Evolutionary conservation across 2,888 invertebrate genomes (phyloP), one percentile per base, ranked within the genome.

Genomic region (Diabrotica balteata): DNA sequence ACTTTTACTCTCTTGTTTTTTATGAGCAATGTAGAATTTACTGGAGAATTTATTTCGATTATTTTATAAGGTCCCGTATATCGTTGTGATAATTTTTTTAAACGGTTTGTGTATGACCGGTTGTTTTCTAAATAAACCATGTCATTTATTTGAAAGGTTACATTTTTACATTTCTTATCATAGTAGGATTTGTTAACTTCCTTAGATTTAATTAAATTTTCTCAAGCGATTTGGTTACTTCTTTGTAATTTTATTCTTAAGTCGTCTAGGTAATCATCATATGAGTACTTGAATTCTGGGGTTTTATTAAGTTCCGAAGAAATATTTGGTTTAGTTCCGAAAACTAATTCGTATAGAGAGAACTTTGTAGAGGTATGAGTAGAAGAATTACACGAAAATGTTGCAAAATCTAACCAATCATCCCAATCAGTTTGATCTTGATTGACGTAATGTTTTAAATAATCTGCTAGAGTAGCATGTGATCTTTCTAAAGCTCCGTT

Each of bases 391-490:
- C 73, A 73, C 3, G 76, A 73, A 63, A 77, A 73, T 51, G 78
- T 50, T 4, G 74, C 75, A 55, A 70, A 75, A 7, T 76, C 77
- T 32, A 80, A 32, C 75, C 75, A 75, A 10, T 70, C 54, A 52
- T 78, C 77, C 77, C 78, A 80, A 64, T 80, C 75, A 11, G 61
- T 47, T 53, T 75, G 75, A 43, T 77, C 71, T 59, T 70, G 46
- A 6, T 66, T 52, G 0, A 80, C 73, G 57, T 75, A 78, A 62
- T 77, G 77, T 7, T 73, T 72, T 57, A 59, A 57, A 49, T 51
- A 59, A 59, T 47, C 74, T 51, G 55, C 72, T 66, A 51, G 64
- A 7, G 67, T 69, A 42, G 66, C 59, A 69, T 76, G 74, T 43
- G 68, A 70, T 7, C 75, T 49, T 63, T 77, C 75, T 9, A 75